A percentile compares a stretch with the other conserved stretches of the same genome.
Evolutionary conservation across 2,797 vertebrate genomes (phyloP).

Genomic region (Lacerta bilineata): DNA sequence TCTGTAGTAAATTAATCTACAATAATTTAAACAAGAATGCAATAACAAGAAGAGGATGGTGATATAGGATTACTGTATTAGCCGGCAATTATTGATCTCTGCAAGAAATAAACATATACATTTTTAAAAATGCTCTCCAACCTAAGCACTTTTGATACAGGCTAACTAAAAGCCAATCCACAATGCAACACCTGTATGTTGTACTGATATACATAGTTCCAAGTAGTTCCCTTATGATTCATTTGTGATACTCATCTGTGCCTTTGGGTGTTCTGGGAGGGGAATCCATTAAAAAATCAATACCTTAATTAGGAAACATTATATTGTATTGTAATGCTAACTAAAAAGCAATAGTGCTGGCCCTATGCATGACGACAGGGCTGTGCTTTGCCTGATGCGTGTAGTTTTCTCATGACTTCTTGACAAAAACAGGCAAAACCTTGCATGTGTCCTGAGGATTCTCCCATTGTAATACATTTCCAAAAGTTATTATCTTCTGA

Average conservation of each 20-base stretch:
- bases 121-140: not conserved
- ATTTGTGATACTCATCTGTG: conserved; percentile 44
- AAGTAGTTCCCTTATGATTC: conserved; percentile 28
- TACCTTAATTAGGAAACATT: conserved; percentile 69
- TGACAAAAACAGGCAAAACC: conserved; percentile 6
- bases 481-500: conserved; percentile 4
- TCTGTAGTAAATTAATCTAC: too few species aligned
- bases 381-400: conserved; percentile 8
- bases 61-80: conserved; percentile 1
- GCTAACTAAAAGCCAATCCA: conserved; percentile 26
- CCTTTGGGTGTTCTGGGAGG: conserved; percentile 57
- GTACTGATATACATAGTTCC: conserved; percentile 4
- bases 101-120: not conserved
- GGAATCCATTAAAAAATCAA: conserved; percentile 74
- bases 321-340: conserved; percentile 57
- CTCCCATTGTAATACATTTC: not conserved
- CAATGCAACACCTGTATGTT: conserved; percentile 19
- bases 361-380: conserved; percentile 39
- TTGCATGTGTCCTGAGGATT: not conserved
- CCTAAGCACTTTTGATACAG: conserved; percentile 6
- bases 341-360: conserved; percentile 41
- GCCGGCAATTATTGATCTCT: not conserved
- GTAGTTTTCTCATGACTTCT: conserved; percentile 24
- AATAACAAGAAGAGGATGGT: not conserved
- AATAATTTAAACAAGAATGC: not conserved